phyloP scores from a whole-genome alignment of 2,797 vertebrate species.

The Leuciscus waleckii region DNA sequence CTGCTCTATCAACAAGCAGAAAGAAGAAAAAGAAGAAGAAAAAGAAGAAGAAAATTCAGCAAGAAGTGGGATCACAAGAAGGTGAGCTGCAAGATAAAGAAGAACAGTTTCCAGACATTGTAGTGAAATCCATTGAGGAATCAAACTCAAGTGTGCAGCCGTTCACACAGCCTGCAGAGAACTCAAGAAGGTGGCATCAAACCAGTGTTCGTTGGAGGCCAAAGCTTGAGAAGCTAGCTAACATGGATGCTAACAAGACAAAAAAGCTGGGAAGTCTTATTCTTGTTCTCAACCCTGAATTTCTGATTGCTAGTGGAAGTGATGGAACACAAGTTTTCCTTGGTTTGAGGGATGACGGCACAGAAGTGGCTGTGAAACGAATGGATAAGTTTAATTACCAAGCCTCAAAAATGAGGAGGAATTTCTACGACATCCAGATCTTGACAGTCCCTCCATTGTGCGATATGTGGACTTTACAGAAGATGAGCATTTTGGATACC shows the following conservation, averaged over 20 bases:
- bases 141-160: conserved; percentile 41
- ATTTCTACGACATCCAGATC: conserved; percentile 65
- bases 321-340: conserved; percentile 73
- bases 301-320: conserved; percentile 70
- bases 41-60: conserved; percentile 32
- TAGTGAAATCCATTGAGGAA: conserved; percentile 34
- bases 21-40: conserved; percentile 55
- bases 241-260: conserved; percentile 37
- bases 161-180: fast-evolving
- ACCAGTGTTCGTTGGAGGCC: conserved; percentile 65
- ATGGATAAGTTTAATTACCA: conserved; percentile 66
- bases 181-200: conserved; percentile 45
- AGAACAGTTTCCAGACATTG: background rate
- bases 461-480: conserved; percentile 71
- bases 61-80: background rate
- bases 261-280: conserved; percentile 57
- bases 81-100: background rate
- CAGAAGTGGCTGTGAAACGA: conserved; percentile 75
- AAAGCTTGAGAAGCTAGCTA: conserved; percentile 58
- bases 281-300: conserved; percentile 60
- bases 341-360: conserved; percentile 72
- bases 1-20: background rate
- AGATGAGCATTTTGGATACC: conserved; percentile 73
- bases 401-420: conserved; percentile 68
- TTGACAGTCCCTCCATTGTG: conserved; percentile 66